Base-by-base conservation (phyloP, 2,888 invertebrate genomes). In the Venusia cambrica region DNA sequence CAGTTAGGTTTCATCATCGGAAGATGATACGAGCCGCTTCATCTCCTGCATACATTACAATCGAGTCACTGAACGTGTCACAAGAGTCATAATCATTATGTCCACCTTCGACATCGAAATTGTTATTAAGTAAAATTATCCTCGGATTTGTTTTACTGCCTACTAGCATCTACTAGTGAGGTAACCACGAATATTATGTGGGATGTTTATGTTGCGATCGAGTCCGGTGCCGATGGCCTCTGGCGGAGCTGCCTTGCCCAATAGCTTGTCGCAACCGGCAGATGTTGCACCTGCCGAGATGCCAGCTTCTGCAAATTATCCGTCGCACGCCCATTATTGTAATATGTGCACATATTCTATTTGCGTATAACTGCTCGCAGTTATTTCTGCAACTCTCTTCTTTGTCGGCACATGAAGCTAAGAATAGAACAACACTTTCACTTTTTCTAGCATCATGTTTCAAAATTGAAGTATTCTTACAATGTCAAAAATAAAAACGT, bases 241-340 rank as follows among this genome's bases (percentile, higher is more conserved):
- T 66, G 64, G 53, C 65, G 62, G 26, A 26, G 60, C 65, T 62
- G 66, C 62, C 77, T 84, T 84, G 74, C 84, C 76, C 84, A 84
- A 84, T 76, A 63, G 54, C 47, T 70, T 84, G 80, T 76, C 80
- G 84, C 80, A 84, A 84, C 73, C 68, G 72, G 71, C 76, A 74
- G 77, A 74, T 71, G 74, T 63, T 73, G 79, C 84, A 83, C 81
- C 79, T 81, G 83, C 67, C 72, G 66, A 78, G 81, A 78, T 76
- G 73, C 62, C 64, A 72, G 68, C 69, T 68, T 71, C 66, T 70
- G 74, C 74, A 73, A 76, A 78, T 73, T 73, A 37, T 25, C 16
- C 68, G 58, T 48, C 62, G 59, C 65, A 65, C 57, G 18, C 38
- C n/a, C 35, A 32, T 40, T 45, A 50, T 42, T 35, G 16, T 39